phyloP scores from a whole-genome alignment of 2,888 invertebrate genomes.

The Prosapia bicincta region DNA sequence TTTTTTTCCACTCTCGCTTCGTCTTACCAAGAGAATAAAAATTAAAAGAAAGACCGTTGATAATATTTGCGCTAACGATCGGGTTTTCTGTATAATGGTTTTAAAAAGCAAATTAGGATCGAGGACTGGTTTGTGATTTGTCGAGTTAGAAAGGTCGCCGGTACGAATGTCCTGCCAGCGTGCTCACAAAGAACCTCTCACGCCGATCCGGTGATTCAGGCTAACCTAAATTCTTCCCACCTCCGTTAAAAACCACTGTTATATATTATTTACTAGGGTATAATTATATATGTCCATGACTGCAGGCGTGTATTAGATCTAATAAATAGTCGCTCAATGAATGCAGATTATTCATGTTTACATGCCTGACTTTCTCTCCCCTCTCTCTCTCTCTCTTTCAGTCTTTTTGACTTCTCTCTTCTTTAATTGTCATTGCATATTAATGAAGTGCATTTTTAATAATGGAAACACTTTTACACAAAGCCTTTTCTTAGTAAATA shows the following conservation, averaged over 20 bases:
- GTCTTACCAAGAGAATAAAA: not conserved
- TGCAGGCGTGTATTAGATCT: not conserved
- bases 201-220: not conserved
- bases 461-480: no score
- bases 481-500: no score
- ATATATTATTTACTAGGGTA: not conserved
- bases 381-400: constrained; percentile 3
- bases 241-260: not conserved
- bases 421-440: no score
- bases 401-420: not conserved
- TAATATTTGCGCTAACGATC: no score
- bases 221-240: not conserved
- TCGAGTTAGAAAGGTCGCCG: not conserved
- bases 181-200: not conserved
- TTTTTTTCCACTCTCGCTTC: not conserved
- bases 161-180: not conserved
- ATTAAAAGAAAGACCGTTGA: not conserved
- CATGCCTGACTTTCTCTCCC: not conserved
- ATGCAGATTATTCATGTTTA: not conserved
- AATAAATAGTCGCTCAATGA: not conserved
- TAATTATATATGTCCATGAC: not conserved
- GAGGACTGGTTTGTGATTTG: not conserved
- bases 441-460: no score
- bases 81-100: not conserved
- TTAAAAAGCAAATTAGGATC: not conserved